These are phyloP conservation scores for Solea solea DNA, from an alignment of 2,113 vertebrate species.

Conservation along the genomic window DNA sequence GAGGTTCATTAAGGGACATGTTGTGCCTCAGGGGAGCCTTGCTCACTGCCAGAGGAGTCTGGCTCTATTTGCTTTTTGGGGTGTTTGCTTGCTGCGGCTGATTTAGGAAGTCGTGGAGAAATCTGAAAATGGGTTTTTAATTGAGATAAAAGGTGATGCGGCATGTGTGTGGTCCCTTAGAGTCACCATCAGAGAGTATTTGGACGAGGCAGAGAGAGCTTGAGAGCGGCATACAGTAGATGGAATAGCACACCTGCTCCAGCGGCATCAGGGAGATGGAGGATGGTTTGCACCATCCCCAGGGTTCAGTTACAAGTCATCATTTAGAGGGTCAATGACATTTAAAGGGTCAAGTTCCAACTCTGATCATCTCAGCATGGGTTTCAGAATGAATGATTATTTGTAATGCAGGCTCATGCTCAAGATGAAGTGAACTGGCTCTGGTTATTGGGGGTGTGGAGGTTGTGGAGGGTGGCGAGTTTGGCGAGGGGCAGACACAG, in stretches of 20 bases:
- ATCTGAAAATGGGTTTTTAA: constrained; percentile 74
- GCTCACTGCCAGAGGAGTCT: constrained; percentile 56
- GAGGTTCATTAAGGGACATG: constrained; percentile 79
- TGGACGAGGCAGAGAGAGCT: constrained; percentile 27
- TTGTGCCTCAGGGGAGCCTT: constrained; percentile 59
- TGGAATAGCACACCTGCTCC: constrained; percentile 61
- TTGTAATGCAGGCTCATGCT: constrained; percentile 64
- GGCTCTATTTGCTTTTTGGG: constrained; percentile 57
- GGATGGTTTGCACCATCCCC: constrained; percentile 46
- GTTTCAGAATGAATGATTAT: constrained; percentile 59
- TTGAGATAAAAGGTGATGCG: constrained; percentile 67
- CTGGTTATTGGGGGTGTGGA: constrained; percentile 25
- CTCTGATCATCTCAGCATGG: constrained; percentile 46
- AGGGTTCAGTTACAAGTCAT: constrained; percentile 71
- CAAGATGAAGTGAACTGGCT: constrained; percentile 41
- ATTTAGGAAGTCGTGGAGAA: constrained; percentile 62
- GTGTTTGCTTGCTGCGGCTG: constrained; percentile 68
- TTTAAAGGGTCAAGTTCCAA: constrained; percentile 68
- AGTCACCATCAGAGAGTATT: constrained; percentile 55
- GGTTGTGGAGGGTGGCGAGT: constrained; percentile 13
- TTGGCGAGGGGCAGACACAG: constrained; percentile 44
- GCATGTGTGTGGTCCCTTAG: constrained; percentile 53
- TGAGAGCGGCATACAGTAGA: constrained; percentile 22
- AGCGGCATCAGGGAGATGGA: constrained; percentile 31
- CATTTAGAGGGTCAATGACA: constrained; percentile 69